Evolutionary conservation across 2,888 invertebrate species (phyloP).

Genomic region (Tipula vernalis): DNA sequence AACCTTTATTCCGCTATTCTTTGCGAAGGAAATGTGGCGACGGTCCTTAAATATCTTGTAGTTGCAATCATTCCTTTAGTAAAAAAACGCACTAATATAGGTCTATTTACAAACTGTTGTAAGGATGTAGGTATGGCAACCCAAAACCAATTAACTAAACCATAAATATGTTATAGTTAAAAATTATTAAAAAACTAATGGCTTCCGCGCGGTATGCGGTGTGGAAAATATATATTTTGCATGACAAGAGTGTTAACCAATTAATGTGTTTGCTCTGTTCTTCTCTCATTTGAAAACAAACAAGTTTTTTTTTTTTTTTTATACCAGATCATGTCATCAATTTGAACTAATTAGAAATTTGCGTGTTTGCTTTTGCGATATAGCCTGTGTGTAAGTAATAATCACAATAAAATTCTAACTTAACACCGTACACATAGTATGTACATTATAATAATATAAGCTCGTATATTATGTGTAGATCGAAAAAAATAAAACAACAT

Average conservation of each 20-base stretch:
- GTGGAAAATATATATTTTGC: not conserved
- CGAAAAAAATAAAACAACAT: not conserved
- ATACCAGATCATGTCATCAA: not conserved
- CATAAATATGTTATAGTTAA: no score
- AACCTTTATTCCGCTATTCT: no score
- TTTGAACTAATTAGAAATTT: not conserved
- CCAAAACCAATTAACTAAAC: no score
- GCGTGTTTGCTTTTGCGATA: not conserved
- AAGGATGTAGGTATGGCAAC: no score
- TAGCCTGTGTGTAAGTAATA: not conserved
- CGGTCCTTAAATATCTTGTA: no score
- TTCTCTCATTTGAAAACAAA: not conserved
- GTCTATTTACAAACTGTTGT: no score
- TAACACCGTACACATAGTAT: not conserved
- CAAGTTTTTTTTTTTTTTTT: not conserved
- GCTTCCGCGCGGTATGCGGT: no score
- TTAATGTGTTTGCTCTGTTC: not conserved
- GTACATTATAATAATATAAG: not conserved
- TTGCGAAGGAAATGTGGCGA: no score
- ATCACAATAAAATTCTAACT: not conserved
- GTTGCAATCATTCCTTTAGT: no score
- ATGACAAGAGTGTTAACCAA: not conserved
- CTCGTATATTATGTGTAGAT: not conserved
- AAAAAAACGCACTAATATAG: no score
- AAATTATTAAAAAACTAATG: no score